Base-by-base conservation (phyloP, 2,797 vertebrate species). In the Pygocentrus nattereri region DNA sequence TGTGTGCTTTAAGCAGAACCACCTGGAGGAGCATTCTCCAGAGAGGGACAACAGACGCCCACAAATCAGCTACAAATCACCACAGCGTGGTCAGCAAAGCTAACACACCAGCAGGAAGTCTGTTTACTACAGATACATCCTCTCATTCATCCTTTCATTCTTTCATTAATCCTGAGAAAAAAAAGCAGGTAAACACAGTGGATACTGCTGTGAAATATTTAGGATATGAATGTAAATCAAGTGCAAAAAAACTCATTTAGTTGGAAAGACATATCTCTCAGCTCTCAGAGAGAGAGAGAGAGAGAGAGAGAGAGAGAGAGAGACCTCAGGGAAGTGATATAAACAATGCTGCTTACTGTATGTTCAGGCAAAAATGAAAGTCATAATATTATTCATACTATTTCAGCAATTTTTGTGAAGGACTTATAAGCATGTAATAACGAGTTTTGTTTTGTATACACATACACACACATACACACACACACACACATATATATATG, bases 191-290 rank as follows among this genome's bases (percentile, higher is more conserved):
- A 56, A 6, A 16, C 19, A 23, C 19, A 23, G 21, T 11, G 21
- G 21, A 16, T n/a, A 8, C 21, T 21, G 54, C 21, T 21, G 10
- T n/a, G n/a, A 23, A 15, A 30, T 16, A 4, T 30, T 15, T 56
- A 11, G 56, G 49, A 50, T n/a, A 23, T 13, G 12, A 59, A 13
- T 59, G 15, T 54, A 21, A 21, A 16, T 21, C 41, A 44, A 68
- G 85, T 89, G 92, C 86, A 58, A 88, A 92, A 92, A 93, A 90
- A 93, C 92, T 92, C 79, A 93, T 92, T 93, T 94, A 92, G 92
- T 91, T 85, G 87, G 91, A 94, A 95, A 94, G 93, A 93, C 91
- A 92, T 93, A 93, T 93, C 91, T 90, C 89, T 92, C 91, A 91
- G 92, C 92, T 94, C 92, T n/a, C n/a, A 94, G 86, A 93, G 93